Evolutionary conservation across 2,888 invertebrate species (phyloP), one percentile per base, ranked within the genome.

Genomic region (Halocaridina rubra): DNA sequence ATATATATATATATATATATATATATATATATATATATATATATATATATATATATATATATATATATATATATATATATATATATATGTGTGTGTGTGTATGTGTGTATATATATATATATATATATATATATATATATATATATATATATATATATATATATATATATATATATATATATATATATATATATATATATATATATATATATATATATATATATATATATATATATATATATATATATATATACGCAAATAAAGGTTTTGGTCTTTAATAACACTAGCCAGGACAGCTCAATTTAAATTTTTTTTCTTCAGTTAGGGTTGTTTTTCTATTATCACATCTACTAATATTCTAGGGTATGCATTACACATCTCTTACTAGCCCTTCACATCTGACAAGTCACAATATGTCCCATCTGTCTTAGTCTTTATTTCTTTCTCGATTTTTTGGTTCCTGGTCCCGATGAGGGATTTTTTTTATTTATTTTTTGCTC

Each of bases 101-200:
- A 74, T 8, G 24, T 75, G 22, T 4, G 10, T 46, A 74, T 24
- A 74, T 75, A 46, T 24, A 74, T 74, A 7, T 33, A 22, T 22
- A 46, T 39, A 46, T 74, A 74, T 22, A 46, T 74, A 74, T 5
- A 46, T 74, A 46, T 24, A 3, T 16, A 74, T 13, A 75, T 24
- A 53, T 27, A 53, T 53, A 53, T n/a, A 53, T 24, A 53, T 27
- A 53, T 27, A 53, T 27, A 53, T 29, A 46, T n/a, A 53, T 53
- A 53, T 53, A 53, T 74, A 39, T 19, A 53, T 74, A 53, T 74
- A 53, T 74, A 39, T 53, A 53, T 74, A 53, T 53, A 53, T 74
- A 74, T 74, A 74, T 53, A 74, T 53, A 74, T 74, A 53, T 53
- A 74, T 74, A 74, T 8, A 74, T 74, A 53, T 33, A 74, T 53